Evolutionary conservation across 2,113 vertebrate species (phyloP), one percentile per base, ranked within the genome.

Genomic region (Corythornis cristatus): DNA sequence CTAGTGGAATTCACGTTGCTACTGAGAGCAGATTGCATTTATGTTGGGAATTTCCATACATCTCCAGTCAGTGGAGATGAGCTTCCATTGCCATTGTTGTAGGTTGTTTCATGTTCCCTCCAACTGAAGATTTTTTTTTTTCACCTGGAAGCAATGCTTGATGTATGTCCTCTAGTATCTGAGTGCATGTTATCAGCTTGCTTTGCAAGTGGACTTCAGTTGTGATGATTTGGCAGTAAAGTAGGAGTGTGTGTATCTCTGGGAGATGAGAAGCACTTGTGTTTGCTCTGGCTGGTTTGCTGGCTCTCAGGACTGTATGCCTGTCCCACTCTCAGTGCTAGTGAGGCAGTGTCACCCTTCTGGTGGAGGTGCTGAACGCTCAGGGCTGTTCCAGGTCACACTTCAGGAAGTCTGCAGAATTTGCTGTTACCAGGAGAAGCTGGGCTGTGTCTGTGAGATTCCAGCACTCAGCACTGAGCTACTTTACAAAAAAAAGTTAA

Each of bases 71-170:
- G 79, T 17, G 28, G 45, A 15, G 40, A 54, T 64, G 8, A 15
- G 22, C 51, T 70, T 14, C 54, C 23, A 4, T 37, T 57, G 46
- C 31, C 35, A 6, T 15, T 12, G 0, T 7, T 28, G 20, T 3
- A 14, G 33, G 17, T 23, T 33, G 33, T 7, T 72, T 54, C 23
- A 35, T 43, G 37, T 43, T 73, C 64, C 3, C 74, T 43, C 48
- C 40, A 17, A 40, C 22, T 23, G 2, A 40, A 79, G 51, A 13
- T 9, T 10, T 54, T 72, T 76, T 76, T 33, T 29, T 72, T 76
- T 29, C 26, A 28, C 53, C 43, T 88, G 74, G 60, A 68, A 81
- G 58, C 33, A 20, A 13, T 0, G 9, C 68, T 42, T 90, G 53
- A 29, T 29, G 68, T 29, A 26, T 48, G 11, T 10, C 6, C 33